Percentiles rank a stretch among this genome's conserved stretches.
phyloP scores from a whole-genome alignment of 2,797 vertebrate species.

The Ficedula albicollis region DNA sequence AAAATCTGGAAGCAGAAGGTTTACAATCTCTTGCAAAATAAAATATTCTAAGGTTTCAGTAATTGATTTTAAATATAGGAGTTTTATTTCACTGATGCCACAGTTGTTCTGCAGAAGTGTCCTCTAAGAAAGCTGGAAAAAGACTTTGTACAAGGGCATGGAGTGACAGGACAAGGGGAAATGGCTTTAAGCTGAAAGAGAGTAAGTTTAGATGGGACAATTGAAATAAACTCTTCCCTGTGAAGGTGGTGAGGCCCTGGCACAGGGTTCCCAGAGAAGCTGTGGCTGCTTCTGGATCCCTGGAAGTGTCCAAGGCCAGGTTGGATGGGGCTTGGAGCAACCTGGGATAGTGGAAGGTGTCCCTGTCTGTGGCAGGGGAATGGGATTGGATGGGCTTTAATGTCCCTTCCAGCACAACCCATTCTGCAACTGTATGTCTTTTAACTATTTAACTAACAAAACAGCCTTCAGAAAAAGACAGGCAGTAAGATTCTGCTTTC shows the following conservation, averaged over 20 bases:
- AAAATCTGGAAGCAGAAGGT: not conserved
- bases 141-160: not conserved
- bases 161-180: not conserved
- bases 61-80: not conserved
- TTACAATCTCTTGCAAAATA: not conserved
- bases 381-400: not conserved
- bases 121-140: not conserved
- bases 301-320: not conserved
- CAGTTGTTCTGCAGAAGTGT: not conserved
- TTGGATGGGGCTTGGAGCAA: not conserved
- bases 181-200: not conserved
- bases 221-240: rapidly evolving
- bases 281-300: not conserved
- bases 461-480: not conserved
- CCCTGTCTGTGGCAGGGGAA: not conserved
- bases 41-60: not conserved
- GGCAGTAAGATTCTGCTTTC: not conserved
- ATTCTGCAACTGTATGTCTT: not conserved
- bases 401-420: not conserved
- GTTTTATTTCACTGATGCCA: not conserved
- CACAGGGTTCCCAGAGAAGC: not conserved
- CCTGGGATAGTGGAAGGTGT: rapidly evolving
- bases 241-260: rapidly evolving
- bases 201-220: not conserved
- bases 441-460: not conserved